Conservation (phyloP, 2,797 vertebrate genomes). For the Eospalax fontanierii region DNA sequence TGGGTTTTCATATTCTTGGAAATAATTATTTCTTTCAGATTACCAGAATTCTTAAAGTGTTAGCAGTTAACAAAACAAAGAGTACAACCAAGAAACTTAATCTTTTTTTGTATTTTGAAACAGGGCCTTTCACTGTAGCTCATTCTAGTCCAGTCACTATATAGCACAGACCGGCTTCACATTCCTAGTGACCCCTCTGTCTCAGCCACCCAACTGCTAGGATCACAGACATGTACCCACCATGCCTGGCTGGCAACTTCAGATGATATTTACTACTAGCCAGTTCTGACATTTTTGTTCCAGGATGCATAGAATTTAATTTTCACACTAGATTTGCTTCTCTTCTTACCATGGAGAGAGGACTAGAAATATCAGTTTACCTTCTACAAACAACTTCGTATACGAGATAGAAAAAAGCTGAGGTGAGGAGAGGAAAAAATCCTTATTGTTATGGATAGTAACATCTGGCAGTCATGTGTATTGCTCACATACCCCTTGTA, state of each 20-base stretch:
- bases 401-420: too few relatives aligned
- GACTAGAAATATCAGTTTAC: too few relatives aligned
- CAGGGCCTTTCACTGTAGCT: background rate
- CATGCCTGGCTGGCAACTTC: background rate
- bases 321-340: too few relatives aligned
- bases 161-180: background rate
- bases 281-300: too few relatives aligned
- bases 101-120: background rate
- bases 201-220: background rate
- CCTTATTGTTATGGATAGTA: too few relatives aligned
- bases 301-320: too few relatives aligned
- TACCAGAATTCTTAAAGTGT: conserved; percentile 3
- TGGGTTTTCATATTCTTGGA: conserved; percentile 27
- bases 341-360: too few relatives aligned
- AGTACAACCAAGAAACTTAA: background rate
- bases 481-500: too few relatives aligned
- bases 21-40: background rate
- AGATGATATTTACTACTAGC: too few relatives aligned
- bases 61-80: background rate
- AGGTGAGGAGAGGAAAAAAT: too few relatives aligned
- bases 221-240: background rate
- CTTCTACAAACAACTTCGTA: too few relatives aligned
- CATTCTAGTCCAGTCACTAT: background rate
- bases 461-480: too few relatives aligned
- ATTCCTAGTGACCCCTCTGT: background rate